These are phyloP conservation scores for Myotis yumanensis DNA, from an alignment of 2,113 vertebrate species.

Conservation along the genomic window DNA sequence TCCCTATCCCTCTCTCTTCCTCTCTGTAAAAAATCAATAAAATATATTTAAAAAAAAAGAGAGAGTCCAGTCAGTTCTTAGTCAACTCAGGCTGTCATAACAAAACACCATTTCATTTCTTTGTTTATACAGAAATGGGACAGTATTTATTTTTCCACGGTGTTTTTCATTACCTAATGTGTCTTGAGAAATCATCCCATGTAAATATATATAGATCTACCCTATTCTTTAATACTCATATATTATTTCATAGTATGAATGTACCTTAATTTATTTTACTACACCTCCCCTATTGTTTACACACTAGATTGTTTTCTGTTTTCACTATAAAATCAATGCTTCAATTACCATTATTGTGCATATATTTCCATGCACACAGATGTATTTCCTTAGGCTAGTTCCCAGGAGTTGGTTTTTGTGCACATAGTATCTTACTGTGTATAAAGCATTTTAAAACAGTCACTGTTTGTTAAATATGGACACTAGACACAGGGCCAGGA, in stretches of 20 bases:
- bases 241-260: background rate
- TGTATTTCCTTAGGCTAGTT: background rate
- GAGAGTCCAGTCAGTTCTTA: background rate
- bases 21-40: too few relatives aligned
- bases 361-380: background rate
- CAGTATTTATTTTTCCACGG: background rate
- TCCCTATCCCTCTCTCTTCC: too few relatives aligned
- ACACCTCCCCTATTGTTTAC: background rate
- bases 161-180: background rate
- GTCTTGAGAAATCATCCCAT: background rate
- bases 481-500: background rate
- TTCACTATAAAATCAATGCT: background rate
- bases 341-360: background rate
- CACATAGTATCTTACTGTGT: background rate
- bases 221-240: background rate
- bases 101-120: background rate
- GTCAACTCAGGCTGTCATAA: background rate
- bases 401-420: background rate
- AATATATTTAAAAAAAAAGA: too few relatives aligned
- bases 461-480: background rate
- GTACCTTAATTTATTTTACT: background rate
- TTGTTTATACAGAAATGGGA: background rate
- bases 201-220: background rate
- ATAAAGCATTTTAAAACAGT: background rate
- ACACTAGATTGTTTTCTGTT: background rate